Evolutionary conservation across 2,113 vertebrate genomes (phyloP).

Genomic region (Tragelaphus buxtoni): DNA sequence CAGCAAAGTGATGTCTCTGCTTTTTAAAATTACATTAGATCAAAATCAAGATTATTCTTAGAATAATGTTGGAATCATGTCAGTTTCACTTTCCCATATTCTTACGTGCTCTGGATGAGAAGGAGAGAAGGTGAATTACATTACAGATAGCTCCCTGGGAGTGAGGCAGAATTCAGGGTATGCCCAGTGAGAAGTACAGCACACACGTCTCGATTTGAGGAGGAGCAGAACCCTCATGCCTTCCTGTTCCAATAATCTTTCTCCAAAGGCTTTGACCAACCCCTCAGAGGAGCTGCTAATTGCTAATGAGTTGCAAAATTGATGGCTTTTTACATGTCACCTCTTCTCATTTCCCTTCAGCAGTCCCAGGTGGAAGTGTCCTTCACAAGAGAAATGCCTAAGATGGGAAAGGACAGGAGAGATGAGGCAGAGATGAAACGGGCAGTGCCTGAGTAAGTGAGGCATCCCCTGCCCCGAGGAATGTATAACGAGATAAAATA

Average conservation of each 20-base stretch:
- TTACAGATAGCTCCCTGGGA: not conserved
- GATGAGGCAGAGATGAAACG: conserved; percentile 5
- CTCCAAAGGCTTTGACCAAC: not conserved
- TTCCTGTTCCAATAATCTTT: not conserved
- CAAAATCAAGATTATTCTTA: not conserved
- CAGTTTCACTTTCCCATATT: not conserved
- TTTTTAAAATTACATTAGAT: not conserved
- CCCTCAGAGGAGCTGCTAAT: not conserved
- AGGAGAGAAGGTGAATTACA: not conserved
- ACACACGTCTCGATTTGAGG: not conserved
- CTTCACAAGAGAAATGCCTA: conserved; percentile 16
- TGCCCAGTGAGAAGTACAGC: not conserved
- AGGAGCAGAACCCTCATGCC: not conserved
- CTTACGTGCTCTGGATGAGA: not conserved
- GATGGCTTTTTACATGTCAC: conserved; percentile 24
- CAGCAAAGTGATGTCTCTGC: not conserved
- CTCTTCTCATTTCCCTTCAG: conserved; percentile 13
- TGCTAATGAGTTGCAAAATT: conserved; percentile 27
- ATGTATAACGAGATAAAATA: conserved; percentile 22
- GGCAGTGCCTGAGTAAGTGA: not conserved
- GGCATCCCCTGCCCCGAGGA: not conserved
- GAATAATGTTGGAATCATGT: not conserved
- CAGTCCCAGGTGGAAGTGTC: not conserved
- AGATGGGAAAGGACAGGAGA: not conserved
- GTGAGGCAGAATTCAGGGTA: not conserved